Evolutionary conservation across 1,140 invertebrate species (phyloP), one percentile per base, ranked within the genome.

Genomic region (Leptoteleia sp.): DNA sequence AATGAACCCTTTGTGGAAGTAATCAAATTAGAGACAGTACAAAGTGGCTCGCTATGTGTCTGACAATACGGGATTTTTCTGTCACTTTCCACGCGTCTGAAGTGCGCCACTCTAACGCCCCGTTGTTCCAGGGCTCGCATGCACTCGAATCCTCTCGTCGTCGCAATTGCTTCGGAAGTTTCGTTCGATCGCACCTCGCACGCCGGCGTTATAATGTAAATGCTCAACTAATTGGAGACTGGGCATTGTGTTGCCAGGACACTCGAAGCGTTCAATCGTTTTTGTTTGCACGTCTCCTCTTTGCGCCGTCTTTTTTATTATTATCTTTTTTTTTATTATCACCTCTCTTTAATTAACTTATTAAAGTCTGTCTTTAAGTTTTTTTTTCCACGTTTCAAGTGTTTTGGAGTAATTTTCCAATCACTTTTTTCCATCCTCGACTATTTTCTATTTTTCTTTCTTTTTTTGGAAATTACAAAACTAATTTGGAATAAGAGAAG

Each of bases 181-280:
- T 76, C 48, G 62, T 68, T 76, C 65, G 54, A 76, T 67, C 47
- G 61, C 47, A 11, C 47, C 52, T 76, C 65, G 65, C 19, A 55
- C 19, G 62, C 79, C 77, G n/a, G 72, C 83, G 79, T 83, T 78
- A 83, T 86, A 86, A 87, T 86, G 84, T 86, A 89, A 88, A 88
- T 87, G 85, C 83, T 85, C 81, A 81, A 84, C 86, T 89, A 89
- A 89, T 89, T 89, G 87, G 86, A 85, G 78, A 65, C 71, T 67
- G 42, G 76, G 76, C 71, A 83, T 86, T 83, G 84, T 84, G 82
- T 83, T 62, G 35, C 27, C 52, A 27, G 22, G 80, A 81, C 73
- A 82, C 76, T 82, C 76, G 81, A 81, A 70, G 35, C 79, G 82
- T 83, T 86, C 85, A 84, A 75, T 50, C 72, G 82, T 86, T 87